Evolutionary conservation across 2,113 vertebrate species (phyloP), one percentile per base, ranked within the genome.

Genomic region (Anseranas semipalmata): DNA sequence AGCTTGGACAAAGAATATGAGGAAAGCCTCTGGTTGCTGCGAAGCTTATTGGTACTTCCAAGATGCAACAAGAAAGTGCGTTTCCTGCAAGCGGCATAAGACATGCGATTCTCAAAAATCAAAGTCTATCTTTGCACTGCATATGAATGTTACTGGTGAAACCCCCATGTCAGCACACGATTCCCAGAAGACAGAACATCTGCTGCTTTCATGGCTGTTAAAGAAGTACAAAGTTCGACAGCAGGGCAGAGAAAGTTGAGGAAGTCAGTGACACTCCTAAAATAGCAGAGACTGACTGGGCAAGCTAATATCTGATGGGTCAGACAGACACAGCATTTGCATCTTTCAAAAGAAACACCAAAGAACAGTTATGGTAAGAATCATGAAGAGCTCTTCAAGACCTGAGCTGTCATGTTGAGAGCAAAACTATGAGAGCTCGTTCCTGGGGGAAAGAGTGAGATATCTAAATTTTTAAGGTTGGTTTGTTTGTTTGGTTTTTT

Each of bases 221-320:
- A 18, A 80, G 59, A 86, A 92, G 72, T 8, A 73, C 15, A 30
- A 41, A 92, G 83, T 77, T 90, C 10, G 9, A 55, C 22, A 83
- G 6, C 72, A 70, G 83, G 83, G 78, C 58, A 93, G 82, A 95
- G 55, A 90, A 93, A 86, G 93, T 30, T 86, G 39, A 82, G 75
- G 88, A 93, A 95, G 88, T 77, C 83, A 30, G 80, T 10, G 50
- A 67, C 25, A 5, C 55, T 84, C 46, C 55, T 55, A 28, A 68
- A 93, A 53, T 39, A 90, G 48, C 50, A 83, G 45, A 7, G 85
- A 72, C 39, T 60, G 63, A 72, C 65, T 94, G 1, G 2, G 59
- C 50, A 73, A 50, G 33, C 78, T 92, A 66, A 5, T 48, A 18
- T 41, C 65, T 52, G 39, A 67, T 30, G 63, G 53, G 59, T 80